Percentiles rank a stretch among this genome's conserved stretches.
Evolutionary conservation across 2,888 invertebrate genomes (phyloP).

Genomic region (Cheilosia soror): DNA sequence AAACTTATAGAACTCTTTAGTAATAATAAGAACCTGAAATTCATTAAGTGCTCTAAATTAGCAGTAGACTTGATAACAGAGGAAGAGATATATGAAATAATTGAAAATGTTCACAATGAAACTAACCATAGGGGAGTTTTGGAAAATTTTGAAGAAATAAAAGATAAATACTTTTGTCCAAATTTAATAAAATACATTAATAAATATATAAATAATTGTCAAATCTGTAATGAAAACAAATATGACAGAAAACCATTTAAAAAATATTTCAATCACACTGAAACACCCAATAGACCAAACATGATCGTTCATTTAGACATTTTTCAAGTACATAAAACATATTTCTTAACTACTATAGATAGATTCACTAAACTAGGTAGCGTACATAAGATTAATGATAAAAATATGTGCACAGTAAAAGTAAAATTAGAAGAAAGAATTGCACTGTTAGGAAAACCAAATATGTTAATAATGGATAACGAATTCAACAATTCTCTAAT

Average conservation of each 20-base stretch:
- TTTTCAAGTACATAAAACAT: too few relatives aligned
- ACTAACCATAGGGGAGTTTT: constrained; percentile 15
- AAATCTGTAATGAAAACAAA: constrained; percentile 40
- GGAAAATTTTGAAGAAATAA: constrained; percentile 36
- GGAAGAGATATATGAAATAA: background rate
- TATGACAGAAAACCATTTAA: constrained; percentile 10
- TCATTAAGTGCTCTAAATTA: constrained; percentile 39
- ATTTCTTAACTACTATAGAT: background rate
- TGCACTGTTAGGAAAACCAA: constrained; percentile 17
- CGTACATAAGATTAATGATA: constrained; percentile 14
- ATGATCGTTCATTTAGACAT: too few relatives aligned
- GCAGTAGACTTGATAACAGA: constrained; percentile 28
- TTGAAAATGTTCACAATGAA: background rate
- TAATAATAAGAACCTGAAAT: background rate
- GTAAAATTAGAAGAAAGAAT: constrained; percentile 34
- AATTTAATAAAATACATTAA: constrained; percentile 39
- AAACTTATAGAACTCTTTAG: constrained; percentile 31
- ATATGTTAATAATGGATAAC: constrained; percentile 2
- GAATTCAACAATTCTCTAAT: background rate
- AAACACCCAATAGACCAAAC: constrained; percentile 23
- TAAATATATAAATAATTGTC: constrained; percentile 41
- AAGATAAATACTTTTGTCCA: constrained; percentile 25
- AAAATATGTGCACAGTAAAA: constrained; percentile 28
- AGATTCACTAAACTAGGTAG: constrained; percentile 10
- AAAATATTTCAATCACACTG: constrained; percentile 44